A percentile compares a stretch with the other conserved stretches of the same genome.
Conservation (phyloP, 1,140 invertebrate genomes). For the Phenacoccus solenopsis region DNA sequence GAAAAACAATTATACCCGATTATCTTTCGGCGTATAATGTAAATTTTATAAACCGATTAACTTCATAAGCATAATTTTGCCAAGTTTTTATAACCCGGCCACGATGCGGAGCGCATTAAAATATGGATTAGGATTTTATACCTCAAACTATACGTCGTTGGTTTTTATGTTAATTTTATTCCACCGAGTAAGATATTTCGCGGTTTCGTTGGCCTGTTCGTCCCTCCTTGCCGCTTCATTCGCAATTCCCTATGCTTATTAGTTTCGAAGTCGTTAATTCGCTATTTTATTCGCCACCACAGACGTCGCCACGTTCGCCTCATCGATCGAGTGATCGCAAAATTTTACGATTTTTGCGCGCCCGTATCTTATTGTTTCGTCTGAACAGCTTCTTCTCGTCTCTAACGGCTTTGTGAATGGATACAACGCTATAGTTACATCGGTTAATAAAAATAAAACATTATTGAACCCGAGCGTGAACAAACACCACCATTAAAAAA, state of each 20-base stretch:
- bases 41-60: constrained; percentile 3
- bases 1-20: not conserved
- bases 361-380: too few relatives aligned
- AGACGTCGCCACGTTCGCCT: too few relatives aligned
- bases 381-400: too few relatives aligned
- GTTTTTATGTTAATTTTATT: not conserved
- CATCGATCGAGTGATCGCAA: too few relatives aligned
- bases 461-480: too few relatives aligned
- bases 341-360: too few relatives aligned
- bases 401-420: too few relatives aligned
- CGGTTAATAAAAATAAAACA: too few relatives aligned
- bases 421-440: too few relatives aligned
- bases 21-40: not conserved
- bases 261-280: not conserved
- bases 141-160: not conserved
- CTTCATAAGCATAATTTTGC: constrained; percentile 2
- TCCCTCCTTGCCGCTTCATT: not conserved
- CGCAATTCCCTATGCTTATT: not conserved
- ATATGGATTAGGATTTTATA: not conserved
- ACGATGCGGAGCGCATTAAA: not conserved
- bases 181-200: not conserved
- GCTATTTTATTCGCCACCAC: not conserved
- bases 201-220: not conserved
- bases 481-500: too few relatives aligned
- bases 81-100: not conserved